phyloP scores from a whole-genome alignment of 2,888 invertebrate genomes.

The Drosophila diplacantha region DNA sequence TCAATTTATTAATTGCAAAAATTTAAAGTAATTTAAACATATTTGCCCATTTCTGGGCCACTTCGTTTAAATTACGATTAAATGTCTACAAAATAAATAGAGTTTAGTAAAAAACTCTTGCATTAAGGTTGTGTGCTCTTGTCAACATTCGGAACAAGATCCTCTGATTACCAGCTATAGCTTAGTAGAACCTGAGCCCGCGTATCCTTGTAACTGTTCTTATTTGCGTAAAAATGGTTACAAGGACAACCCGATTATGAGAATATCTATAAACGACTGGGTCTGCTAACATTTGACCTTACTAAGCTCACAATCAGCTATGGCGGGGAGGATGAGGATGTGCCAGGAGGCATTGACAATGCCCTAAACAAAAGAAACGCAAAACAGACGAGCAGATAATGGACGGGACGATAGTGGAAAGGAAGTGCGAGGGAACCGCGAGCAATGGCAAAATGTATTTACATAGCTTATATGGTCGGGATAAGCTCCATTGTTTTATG shows the following conservation, averaged over 20 bases:
- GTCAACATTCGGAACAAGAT: neutral
- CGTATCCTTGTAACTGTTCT: constrained; percentile 27
- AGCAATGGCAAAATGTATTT: constrained; percentile 39
- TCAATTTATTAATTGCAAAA: too few relatives aligned
- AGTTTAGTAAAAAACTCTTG: neutral
- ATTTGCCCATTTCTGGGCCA: neutral
- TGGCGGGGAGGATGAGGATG: constrained; percentile 4
- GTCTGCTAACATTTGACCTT: constrained; percentile 58
- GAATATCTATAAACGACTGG: constrained; percentile 44
- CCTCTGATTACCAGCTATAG: neutral
- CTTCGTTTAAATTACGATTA: neutral
- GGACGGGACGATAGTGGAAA: constrained; percentile 32
- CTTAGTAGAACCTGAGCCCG: constrained; percentile 1
- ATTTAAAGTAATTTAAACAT: neutral
- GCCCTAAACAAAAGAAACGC: constrained; percentile 58
- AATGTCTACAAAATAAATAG: neutral
- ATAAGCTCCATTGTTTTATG: constrained; percentile 48
- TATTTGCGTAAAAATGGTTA: constrained; percentile 58
- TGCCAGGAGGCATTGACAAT: constrained; percentile 58
- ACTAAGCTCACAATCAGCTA: constrained; percentile 41
- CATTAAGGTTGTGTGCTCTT: neutral
- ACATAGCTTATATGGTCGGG: constrained; percentile 40
- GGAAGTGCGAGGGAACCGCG: constrained; percentile 14
- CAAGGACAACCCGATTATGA: constrained; percentile 65
- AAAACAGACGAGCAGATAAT: constrained; percentile 46